Conservation (phyloP, 2,888 invertebrate species). For the Merodon equestris region DNA sequence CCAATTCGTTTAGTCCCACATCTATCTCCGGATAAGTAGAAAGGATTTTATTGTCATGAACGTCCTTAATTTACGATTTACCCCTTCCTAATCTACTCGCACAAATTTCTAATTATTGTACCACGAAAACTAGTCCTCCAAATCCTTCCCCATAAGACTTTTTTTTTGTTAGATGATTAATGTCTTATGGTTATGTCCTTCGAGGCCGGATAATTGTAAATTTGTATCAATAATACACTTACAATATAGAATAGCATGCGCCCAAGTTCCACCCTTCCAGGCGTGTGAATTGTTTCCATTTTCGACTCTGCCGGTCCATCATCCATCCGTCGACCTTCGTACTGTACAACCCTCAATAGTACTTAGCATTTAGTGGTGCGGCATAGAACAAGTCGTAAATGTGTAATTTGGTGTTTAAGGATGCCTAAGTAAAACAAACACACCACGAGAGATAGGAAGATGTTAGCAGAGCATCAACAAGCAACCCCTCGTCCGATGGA, state of each 20-base stretch:
- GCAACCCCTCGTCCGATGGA: too few species aligned
- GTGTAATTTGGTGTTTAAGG: conserved; percentile 59
- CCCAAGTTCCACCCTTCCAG: conserved; percentile 22
- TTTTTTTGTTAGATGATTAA: conserved; percentile 32
- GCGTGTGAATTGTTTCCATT: conserved; percentile 64
- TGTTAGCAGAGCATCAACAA: too few species aligned
- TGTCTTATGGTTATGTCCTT: conserved; percentile 29
- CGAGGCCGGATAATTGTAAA: conserved; percentile 29
- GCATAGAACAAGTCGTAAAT: conserved; percentile 51
- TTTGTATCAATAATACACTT: conserved; percentile 51
- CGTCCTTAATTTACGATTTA: too few species aligned
- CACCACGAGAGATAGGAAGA: conserved; percentile 18
- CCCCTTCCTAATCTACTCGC: too few species aligned
- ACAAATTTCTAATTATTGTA: not conserved
- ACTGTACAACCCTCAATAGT: not conserved
- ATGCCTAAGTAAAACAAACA: conserved; percentile 49
- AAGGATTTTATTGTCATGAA: too few species aligned
- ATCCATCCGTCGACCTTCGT: too few species aligned
- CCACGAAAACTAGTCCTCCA: not conserved
- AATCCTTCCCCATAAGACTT: not conserved
- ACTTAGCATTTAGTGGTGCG: conserved; percentile 17
- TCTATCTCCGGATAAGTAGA: too few species aligned
- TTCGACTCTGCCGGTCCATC: not conserved
- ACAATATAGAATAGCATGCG: conserved; percentile 7
- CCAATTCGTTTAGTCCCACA: too few species aligned